Conservation (phyloP, 92 coral and sea anemone genomes). For the Palythoa grandiflora region DNA sequence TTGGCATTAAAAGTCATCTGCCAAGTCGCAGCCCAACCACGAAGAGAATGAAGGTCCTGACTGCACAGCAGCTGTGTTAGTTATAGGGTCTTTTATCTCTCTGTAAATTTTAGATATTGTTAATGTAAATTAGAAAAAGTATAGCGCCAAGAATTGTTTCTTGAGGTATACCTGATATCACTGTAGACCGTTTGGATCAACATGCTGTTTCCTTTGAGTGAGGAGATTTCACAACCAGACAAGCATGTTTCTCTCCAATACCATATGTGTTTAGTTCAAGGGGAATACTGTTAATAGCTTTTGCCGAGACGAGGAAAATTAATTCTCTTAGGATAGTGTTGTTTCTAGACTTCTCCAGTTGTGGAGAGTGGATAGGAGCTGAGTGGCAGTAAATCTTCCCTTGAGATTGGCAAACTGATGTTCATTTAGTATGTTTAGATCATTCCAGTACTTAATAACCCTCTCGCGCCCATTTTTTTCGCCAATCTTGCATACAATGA, state of each 20-base stretch:
- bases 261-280: conserved; percentile 40
- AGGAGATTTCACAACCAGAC: conserved; percentile 55
- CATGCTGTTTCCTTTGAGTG: conserved; percentile 44
- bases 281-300: conserved; percentile 48
- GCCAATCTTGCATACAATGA: conserved; percentile 31
- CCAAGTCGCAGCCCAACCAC: too few relatives aligned
- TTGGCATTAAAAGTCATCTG: too few relatives aligned
- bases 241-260: conserved; percentile 48
- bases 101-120: too few relatives aligned
- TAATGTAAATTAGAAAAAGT: too few relatives aligned
- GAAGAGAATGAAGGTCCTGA: too few relatives aligned
- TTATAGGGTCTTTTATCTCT: too few relatives aligned
- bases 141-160: too few relatives aligned
- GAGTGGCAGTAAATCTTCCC: conserved; percentile 56
- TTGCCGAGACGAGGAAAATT: conserved; percentile 59
- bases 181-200: not conserved
- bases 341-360: conserved; percentile 64
- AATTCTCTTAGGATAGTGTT: conserved; percentile 28
- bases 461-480: conserved; percentile 46
- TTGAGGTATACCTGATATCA: too few relatives aligned
- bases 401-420: conserved; percentile 8
- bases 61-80: too few relatives aligned
- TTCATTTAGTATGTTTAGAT: conserved; percentile 17
- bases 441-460: conserved; percentile 34
- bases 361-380: conserved; percentile 48